phyloP scores from a whole-genome alignment of 2,888 invertebrate genomes.

The Boloria euphrosyne region DNA sequence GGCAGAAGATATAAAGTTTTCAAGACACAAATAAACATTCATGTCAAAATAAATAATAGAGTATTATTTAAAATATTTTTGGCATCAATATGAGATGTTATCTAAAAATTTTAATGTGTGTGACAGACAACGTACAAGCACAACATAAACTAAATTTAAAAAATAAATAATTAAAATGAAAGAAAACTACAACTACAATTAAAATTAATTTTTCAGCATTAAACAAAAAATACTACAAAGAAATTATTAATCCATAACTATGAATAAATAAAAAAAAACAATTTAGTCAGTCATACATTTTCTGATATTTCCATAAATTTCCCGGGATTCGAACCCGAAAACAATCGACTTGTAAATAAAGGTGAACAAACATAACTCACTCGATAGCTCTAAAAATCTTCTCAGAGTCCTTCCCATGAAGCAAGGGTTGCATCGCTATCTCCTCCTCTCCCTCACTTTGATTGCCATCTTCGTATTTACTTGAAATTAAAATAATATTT shows the following conservation, averaged over 20 bases:
- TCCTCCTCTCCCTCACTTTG: constrained; percentile 84
- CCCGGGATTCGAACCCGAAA: no score
- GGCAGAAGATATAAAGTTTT: no score
- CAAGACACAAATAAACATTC: not conserved
- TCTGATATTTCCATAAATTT: no score
- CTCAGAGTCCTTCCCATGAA: constrained; percentile 84
- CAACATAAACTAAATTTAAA: constrained; percentile 48
- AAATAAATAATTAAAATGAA: not conserved
- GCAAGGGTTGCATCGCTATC: constrained; percentile 89
- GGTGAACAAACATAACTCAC: constrained; percentile 76
- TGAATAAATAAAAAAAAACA: no score
- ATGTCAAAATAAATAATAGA: constrained; percentile 1
- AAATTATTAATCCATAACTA: no score
- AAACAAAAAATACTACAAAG: no score
- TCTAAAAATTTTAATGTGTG: constrained; percentile 70
- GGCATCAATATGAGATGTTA: constrained; percentile 51
- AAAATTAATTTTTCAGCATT: no score
- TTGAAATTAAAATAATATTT: constrained; percentile 39
- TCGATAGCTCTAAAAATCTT: constrained; percentile 86
- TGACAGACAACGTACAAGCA: constrained; percentile 47
- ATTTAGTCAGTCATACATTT: no score
- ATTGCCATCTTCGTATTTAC: constrained; percentile 66
- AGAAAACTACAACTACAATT: not conserved
- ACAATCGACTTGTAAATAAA: not conserved
- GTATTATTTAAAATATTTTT: constrained; percentile 1